Evolutionary conservation across 2,888 invertebrate genomes (phyloP), one percentile per base, ranked within the genome.

Genomic region (Mantis religiosa): DNA sequence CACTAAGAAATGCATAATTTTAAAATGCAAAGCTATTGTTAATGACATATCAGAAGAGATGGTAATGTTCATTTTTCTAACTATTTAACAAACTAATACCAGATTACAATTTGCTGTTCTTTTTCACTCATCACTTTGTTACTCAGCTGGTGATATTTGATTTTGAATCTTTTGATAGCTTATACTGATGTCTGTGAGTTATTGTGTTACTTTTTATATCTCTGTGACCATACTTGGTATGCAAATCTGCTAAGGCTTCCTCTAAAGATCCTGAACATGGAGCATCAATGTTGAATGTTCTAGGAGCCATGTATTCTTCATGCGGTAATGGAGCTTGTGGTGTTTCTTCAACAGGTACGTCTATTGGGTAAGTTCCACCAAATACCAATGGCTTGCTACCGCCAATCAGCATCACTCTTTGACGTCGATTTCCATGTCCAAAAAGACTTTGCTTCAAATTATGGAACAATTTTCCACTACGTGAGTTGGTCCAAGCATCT

Each of bases 291-390:
- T 91, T 91, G 90, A 91, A 92, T n/a, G 92, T 92, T 84, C 88
- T 86, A 25, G 85, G 89, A 12, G 71, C 83, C 28, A 81, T 71
- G 30, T 87, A 4, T 87, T 87, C 41, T n/a, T 25, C 41, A 14
- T 82, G 12, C 14, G 27, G n/a, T 15, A 86, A 28, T 7, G 87
- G 28, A 14, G 28, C 7, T 3, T 15, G 14, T 25, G 81, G 28
- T 7, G 86, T 30, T 41, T 83, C 47, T 14, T 87, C 82, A 84
- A 84, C 20, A 3, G 97, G 97, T 92, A 95, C 95, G 92, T 97
- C 97, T 91, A 98, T 98, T 7, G 98, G 97, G 94, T 95, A 98
- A 4, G 98, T 98, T 88, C 97, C 97, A 91, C 97, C 97, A 93
- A 97, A 97, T 90, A 97, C 95, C 85, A 97, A 94, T 90, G 96